Evolutionary conservation across 2,113 vertebrate genomes (phyloP).

Genomic region (Cochlearius cochlearius): DNA sequence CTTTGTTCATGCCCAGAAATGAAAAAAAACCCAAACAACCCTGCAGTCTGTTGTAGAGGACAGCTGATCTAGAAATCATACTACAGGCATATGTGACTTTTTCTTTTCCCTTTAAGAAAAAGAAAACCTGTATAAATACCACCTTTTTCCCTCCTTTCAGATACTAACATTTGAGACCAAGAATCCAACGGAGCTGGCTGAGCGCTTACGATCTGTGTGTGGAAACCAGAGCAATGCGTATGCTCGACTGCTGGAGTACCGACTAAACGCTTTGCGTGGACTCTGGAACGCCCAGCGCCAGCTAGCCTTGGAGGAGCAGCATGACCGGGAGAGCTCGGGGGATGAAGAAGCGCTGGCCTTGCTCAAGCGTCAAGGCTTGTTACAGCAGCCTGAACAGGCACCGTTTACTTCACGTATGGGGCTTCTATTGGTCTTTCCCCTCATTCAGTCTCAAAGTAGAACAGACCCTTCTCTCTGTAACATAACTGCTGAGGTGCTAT

Average conservation of each 20-base stretch:
- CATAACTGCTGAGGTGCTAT: conserved; percentile 94
- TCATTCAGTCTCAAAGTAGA: conserved; percentile 94
- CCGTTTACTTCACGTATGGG: conserved; percentile 96
- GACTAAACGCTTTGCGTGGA: conserved; percentile 92
- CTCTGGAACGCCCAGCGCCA: conserved; percentile 98
- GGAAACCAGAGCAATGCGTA: conserved; percentile 99
- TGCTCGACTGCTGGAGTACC: conserved; percentile 93
- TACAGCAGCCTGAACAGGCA: conserved; percentile 93
- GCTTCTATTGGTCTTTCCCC: conserved; percentile 93
- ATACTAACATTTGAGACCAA: conserved; percentile 97
- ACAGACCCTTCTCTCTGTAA: conserved; percentile 95
- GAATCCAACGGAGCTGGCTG: conserved; percentile 89
- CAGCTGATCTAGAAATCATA: neutral
- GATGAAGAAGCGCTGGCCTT: conserved; percentile 93
- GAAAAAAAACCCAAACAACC: neutral
- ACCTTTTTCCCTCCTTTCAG: conserved; percentile 48
- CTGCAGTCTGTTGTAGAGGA: neutral
- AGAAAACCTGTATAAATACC: neutral
- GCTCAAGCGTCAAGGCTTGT: conserved; percentile 92
- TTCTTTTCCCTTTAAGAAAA: neutral
- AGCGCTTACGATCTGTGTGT: conserved; percentile 91
- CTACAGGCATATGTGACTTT: rapidly evolving
- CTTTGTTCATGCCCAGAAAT: neutral
- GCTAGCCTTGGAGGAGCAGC: conserved; percentile 95
- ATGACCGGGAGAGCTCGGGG: conserved; percentile 88